phyloP scores from a whole-genome alignment of 2,797 vertebrate genomes.

The Sebastes steindachneri region DNA sequence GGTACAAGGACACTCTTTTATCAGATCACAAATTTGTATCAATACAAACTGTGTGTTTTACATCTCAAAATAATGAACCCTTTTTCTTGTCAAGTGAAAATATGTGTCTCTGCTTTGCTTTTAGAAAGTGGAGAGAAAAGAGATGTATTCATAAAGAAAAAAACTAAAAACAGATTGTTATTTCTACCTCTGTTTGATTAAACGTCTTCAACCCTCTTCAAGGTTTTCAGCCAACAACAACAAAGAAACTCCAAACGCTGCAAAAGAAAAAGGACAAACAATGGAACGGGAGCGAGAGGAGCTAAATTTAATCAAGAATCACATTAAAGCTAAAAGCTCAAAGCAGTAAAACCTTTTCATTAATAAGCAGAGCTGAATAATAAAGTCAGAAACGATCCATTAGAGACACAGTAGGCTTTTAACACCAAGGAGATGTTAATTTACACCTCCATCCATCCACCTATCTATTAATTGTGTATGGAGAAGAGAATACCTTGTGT shows the following conservation, averaged over 20 bases:
- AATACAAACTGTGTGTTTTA: not conserved
- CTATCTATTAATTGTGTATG: constrained; percentile 18
- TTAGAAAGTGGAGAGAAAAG: not conserved
- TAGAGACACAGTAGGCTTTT: constrained; percentile 53
- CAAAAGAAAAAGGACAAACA: constrained; percentile 24
- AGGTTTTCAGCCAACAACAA: not conserved
- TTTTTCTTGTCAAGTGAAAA: not conserved
- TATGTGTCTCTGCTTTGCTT: not conserved
- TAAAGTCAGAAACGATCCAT: constrained; percentile 48
- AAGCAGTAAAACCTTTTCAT: constrained; percentile 54
- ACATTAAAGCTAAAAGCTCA: constrained; percentile 55
- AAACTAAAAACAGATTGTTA: not conserved
- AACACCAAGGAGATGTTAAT: constrained; percentile 43
- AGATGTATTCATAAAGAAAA: not conserved
- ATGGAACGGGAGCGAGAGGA: not conserved
- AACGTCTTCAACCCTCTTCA: not conserved
- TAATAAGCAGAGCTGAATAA: constrained; percentile 50
- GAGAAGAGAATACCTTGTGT: not conserved
- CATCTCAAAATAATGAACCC: not conserved
- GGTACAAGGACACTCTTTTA: not conserved
- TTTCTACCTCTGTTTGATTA: not conserved
- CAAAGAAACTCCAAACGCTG: not conserved
- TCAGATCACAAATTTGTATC: not conserved
- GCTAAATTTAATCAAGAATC: constrained; percentile 54
- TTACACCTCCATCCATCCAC: constrained; percentile 6